Base-by-base conservation (phyloP, 2,888 invertebrate genomes). In the Agriopis marginaria region DNA sequence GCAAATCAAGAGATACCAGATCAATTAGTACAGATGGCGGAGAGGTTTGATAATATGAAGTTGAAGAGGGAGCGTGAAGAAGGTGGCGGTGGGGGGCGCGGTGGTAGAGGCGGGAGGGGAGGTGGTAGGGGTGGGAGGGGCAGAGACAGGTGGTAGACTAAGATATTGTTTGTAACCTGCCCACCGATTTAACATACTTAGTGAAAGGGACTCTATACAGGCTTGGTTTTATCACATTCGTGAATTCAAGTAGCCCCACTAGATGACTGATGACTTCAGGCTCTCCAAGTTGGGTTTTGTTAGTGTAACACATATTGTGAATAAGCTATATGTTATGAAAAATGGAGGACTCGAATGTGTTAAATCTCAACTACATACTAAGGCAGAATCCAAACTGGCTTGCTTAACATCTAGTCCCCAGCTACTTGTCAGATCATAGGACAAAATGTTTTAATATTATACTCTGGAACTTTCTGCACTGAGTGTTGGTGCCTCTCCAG, bases 1-100 rank as follows among this genome's bases (percentile, higher is more conserved):
- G 98, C 98, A 2, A 94, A 96, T 75, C 98, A 98, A 95, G 96
- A 96, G 79, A 96, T 98, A 11, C 98, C 98, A 0, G 94, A 96
- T 11, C 97, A 97, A 78, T 87, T 98, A 51, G 90, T 95, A 44
- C 87, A 95, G 17, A 98, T 98, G 98, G 96, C 97, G 0, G 91
- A 96, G 23, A 95, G 98, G 42, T 97, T 96, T 85, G 94, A 95
- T 39, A 95, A 95, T 0, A 96, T 96, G 96, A 96, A 96, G 77
- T 91, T 96, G 65, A 95, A 95, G 61, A 93, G 95, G 58, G 95
- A 95, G 0, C 89, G 89, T 11, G 96, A 96, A 69, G 93, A 93
- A 11, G 92, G 94, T 0, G 85, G 90, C 0, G 85, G 90, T 0
- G 84, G 93, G 0, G 76, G 89, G 0, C 86, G 92, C 2, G 81